phyloP scores from a whole-genome alignment of 2,888 invertebrate genomes.

The Chorisops tibialis region DNA sequence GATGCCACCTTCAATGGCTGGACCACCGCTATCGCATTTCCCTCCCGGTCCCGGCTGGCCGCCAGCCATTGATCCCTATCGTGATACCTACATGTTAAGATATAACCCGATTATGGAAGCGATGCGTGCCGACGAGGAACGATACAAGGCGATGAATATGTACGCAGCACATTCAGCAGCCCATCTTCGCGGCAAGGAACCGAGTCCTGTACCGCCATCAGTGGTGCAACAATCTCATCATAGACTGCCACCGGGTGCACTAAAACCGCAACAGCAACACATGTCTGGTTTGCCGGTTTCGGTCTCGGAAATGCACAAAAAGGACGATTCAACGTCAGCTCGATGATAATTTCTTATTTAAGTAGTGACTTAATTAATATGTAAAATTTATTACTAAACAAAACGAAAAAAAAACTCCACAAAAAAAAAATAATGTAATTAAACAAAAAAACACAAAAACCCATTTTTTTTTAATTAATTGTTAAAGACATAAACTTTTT shows the following conservation, averaged over 20 bases:
- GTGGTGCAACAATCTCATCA: constrained; percentile 44
- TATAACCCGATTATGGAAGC: constrained; percentile 78
- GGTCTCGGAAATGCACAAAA: constrained; percentile 41
- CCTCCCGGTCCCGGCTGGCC: constrained; percentile 58
- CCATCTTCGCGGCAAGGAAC: constrained; percentile 50
- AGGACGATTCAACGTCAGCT: constrained; percentile 39
- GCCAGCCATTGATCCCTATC: constrained; percentile 59
- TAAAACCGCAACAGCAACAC: constrained; percentile 33
- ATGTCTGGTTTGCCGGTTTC: constrained; percentile 34
- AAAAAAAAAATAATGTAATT: background rate
- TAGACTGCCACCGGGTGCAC: constrained; percentile 43
- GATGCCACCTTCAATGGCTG: constrained; percentile 54
- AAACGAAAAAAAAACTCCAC: background rate
- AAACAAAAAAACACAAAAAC: background rate
- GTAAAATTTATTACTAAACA: background rate
- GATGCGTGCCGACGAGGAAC: constrained; percentile 73
- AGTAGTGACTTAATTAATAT: constrained; percentile 22
- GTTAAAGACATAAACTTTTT: constrained; percentile 13
- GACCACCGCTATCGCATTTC: constrained; percentile 58
- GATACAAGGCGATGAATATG: constrained; percentile 71
- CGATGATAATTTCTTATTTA: constrained; percentile 40
- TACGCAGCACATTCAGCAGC: constrained; percentile 61
- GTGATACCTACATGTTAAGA: constrained; percentile 67
- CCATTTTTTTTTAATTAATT: background rate
- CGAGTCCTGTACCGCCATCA: constrained; percentile 50